phyloP scores from a whole-genome alignment of 2,888 invertebrate species.

The Ligdia adustata region DNA sequence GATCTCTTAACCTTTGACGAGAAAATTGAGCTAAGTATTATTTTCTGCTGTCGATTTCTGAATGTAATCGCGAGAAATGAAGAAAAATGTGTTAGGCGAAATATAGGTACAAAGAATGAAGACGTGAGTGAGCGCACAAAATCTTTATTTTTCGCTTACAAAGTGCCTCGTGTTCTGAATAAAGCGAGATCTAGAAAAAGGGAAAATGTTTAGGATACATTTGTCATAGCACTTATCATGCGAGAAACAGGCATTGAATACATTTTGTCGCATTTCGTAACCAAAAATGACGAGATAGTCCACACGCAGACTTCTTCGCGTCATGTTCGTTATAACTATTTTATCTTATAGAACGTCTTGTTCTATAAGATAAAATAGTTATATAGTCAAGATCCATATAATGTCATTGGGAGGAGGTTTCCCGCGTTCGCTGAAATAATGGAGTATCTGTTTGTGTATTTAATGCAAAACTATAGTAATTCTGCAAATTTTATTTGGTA shows the following conservation, averaged over 20 bases:
- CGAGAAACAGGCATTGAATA: constrained; percentile 21
- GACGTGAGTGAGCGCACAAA: no score
- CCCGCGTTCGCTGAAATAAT: no score
- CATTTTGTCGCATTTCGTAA: constrained; percentile 7
- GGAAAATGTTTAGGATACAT: constrained; percentile 15
- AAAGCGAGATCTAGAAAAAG: constrained; percentile 14
- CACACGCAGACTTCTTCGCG: constrained; percentile 10
- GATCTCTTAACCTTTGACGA: constrained; percentile 9
- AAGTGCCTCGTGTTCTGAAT: constrained; percentile 7
- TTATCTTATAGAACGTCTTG: not conserved
- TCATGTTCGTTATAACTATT: constrained; percentile 8
- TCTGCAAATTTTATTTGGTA: no score
- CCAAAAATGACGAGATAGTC: constrained; percentile 9
- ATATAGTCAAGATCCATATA: no score
- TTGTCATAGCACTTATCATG: constrained; percentile 20
- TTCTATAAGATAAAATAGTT: no score
- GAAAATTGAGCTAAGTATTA: constrained; percentile 2
- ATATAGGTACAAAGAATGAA: no score
- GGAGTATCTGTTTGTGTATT: no score
- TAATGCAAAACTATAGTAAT: no score
- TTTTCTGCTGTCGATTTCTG: not conserved
- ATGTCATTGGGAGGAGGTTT: no score
- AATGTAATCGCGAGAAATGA: no score
- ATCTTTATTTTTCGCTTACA: not conserved
- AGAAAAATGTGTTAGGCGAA: no score